Evolutionary conservation across 2,888 invertebrate genomes (phyloP).

Genomic region (Phania funesta): DNA sequence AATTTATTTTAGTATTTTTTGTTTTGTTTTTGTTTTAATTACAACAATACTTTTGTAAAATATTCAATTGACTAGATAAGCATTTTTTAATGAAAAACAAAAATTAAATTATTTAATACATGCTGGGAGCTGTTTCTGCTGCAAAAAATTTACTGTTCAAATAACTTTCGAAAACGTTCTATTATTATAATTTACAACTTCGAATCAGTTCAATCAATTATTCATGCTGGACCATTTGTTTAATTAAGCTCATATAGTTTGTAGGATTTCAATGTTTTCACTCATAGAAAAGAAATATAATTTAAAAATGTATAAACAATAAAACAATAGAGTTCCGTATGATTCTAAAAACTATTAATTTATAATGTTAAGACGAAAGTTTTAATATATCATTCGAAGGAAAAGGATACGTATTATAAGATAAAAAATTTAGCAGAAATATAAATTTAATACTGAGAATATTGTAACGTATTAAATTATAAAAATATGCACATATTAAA

Average conservation of each 20-base stretch:
- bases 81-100: constrained; percentile 69
- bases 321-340: constrained; percentile 34
- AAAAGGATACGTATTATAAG: too few species aligned
- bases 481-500: too few species aligned
- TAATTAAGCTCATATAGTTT: constrained; percentile 46
- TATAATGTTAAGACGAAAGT: too few species aligned
- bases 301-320: not conserved
- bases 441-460: too few species aligned
- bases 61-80: constrained; percentile 75
- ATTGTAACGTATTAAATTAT: too few species aligned
- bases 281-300: constrained; percentile 20
- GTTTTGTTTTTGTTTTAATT: constrained; percentile 56
- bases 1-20: constrained; percentile 38
- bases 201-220: not conserved
- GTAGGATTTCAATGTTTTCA: constrained; percentile 27
- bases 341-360: too few species aligned
- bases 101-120: constrained; percentile 20
- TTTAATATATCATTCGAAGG: too few species aligned
- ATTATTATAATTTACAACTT: not conserved
- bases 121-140: constrained; percentile 13
- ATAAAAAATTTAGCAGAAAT: too few species aligned
- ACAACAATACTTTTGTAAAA: constrained; percentile 63
- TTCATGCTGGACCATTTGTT: not conserved
- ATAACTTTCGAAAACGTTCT: not conserved
- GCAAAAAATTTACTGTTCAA: not conserved